Conservation (phyloP, 2,888 invertebrate species). For the Orchestes rusci region DNA sequence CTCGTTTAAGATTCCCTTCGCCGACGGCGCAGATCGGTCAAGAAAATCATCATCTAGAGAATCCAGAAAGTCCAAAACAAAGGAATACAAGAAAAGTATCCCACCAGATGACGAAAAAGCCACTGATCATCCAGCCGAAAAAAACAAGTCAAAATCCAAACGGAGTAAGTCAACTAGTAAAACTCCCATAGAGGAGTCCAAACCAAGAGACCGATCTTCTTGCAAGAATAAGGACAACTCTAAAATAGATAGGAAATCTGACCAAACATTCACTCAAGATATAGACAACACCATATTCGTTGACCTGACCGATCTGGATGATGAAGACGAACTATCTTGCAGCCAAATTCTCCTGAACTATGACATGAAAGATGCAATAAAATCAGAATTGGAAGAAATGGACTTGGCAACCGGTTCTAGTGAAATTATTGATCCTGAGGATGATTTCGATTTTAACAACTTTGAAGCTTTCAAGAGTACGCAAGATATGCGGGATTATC, state of each 20-base stretch:
- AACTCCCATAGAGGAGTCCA: no score
- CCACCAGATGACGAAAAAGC: no score
- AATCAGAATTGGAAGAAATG: slow-evolving; percentile 28
- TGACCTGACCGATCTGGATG: slow-evolving; percentile 40
- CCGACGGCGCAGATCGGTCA: no score
- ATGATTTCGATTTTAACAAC: slow-evolving; percentile 8
- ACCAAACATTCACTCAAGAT: background rate
- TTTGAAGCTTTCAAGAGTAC: slow-evolving; percentile 27
- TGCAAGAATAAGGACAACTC: background rate
- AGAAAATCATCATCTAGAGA: no score
- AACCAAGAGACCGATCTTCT: no score
- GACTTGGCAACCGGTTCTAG: no score
- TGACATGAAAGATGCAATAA: slow-evolving; percentile 25
- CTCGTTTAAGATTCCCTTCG: no score
- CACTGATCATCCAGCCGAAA: no score
- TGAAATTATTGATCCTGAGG: slow-evolving; percentile 24
- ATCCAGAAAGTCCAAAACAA: no score
- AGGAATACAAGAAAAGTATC: no score
- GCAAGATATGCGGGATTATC: slow-evolving; percentile 14
- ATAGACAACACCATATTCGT: slow-evolving; percentile 12
- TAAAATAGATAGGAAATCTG: background rate
- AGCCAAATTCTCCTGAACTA: slow-evolving; percentile 43
- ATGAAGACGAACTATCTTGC: slow-evolving; percentile 48
- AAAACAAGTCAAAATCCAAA: no score
- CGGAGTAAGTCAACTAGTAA: no score